These are phyloP conservation scores for Sarcophaga caerulescens DNA, from an alignment of 2,888 invertebrate species.

Conservation along the genomic window DNA sequence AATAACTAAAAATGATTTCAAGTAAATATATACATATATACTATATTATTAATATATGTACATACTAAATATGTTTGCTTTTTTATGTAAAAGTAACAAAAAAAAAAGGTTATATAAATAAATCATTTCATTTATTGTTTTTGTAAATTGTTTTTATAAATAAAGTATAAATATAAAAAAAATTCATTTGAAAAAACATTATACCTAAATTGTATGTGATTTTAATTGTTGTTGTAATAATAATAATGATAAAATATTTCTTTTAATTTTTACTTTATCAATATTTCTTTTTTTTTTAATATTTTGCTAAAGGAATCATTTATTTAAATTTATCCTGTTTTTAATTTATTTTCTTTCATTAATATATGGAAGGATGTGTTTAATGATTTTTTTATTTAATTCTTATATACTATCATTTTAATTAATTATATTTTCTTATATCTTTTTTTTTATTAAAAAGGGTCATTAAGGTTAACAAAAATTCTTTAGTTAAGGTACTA, in stretches of 20 bases:
- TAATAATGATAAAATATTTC: conserved; percentile 61
- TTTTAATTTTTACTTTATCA: conserved; percentile 65
- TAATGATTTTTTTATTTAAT: conserved; percentile 10
- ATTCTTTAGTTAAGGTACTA: conserved; percentile 63
- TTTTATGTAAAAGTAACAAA: conserved; percentile 60
- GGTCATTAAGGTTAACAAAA: conserved; percentile 54
- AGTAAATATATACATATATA: conserved; percentile 17
- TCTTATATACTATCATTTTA: not conserved
- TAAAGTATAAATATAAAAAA: conserved; percentile 69
- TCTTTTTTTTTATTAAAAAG: conserved; percentile 39
- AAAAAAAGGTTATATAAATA: conserved; percentile 62
- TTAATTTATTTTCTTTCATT: conserved; percentile 68
- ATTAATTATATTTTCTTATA: conserved; percentile 57
- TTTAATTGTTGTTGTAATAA: conserved; percentile 65
- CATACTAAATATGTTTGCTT: conserved; percentile 30
- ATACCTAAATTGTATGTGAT: conserved; percentile 56
- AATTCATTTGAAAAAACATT: conserved; percentile 73
- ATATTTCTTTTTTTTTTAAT: conserved; percentile 72
- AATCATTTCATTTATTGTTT: conserved; percentile 27
- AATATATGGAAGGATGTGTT: conserved; percentile 69
- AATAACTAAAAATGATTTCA: conserved; percentile 69
- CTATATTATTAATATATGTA: conserved; percentile 27
- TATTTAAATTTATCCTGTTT: conserved; percentile 72
- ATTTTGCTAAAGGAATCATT: conserved; percentile 81
- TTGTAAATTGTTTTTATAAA: conserved; percentile 32